Percentiles rank a stretch among this genome's conserved stretches.
Conservation (phyloP, 2,888 invertebrate species). For the Polylopha cassiicola region DNA sequence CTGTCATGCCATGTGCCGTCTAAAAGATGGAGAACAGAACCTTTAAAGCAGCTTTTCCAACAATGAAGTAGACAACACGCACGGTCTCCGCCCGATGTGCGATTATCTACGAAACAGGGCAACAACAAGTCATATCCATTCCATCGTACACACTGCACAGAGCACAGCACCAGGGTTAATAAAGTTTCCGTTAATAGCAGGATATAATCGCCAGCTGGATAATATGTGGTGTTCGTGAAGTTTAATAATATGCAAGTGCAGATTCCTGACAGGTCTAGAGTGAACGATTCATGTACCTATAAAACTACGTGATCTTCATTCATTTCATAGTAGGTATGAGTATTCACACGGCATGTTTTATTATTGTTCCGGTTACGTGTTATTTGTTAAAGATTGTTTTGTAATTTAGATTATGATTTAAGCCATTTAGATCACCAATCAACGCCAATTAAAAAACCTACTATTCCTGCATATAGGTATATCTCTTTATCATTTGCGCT, state of each 20-base stretch:
- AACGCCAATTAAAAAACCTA: too few species aligned
- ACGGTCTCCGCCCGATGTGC: constrained; percentile 70
- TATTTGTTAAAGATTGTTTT: too few species aligned
- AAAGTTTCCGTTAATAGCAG: constrained; percentile 11
- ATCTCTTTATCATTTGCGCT: too few species aligned
- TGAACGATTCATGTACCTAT: background rate
- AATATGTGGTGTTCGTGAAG: constrained; percentile 12
- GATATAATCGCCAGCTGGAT: constrained; percentile 4
- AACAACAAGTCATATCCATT: constrained; percentile 68
- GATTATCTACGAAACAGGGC: constrained; percentile 76
- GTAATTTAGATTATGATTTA: too few species aligned
- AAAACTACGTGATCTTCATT: too few species aligned
- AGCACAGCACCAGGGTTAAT: constrained; percentile 13
- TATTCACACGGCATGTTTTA: too few species aligned
- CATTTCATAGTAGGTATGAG: too few species aligned
- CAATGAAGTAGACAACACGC: constrained; percentile 76
- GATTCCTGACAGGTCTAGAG: constrained; percentile 3
- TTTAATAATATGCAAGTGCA: constrained; percentile 3
- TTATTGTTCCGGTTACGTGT: too few species aligned
- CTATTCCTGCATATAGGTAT: too few species aligned
- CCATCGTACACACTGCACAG: constrained; percentile 35
- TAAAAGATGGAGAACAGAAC: constrained; percentile 75
- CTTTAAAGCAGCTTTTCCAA: constrained; percentile 77
- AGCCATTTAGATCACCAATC: too few species aligned
- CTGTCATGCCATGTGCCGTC: constrained; percentile 77